A percentile compares a stretch with the other conserved stretches of the same genome.
phyloP scores from a whole-genome alignment of 2,113 vertebrate species.

The Manacus vitellinus region DNA sequence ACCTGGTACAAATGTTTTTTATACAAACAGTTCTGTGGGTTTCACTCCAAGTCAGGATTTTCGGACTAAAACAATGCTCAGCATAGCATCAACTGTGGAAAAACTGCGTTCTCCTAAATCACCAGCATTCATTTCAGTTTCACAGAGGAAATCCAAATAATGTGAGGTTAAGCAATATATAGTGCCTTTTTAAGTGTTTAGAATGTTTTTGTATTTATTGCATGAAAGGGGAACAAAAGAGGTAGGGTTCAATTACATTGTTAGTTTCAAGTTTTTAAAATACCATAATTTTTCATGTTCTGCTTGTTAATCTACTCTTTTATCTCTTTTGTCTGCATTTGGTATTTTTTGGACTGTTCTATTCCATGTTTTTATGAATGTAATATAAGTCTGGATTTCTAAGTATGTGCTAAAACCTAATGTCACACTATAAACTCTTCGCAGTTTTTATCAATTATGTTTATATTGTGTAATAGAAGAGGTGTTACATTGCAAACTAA shows the following conservation, averaged over 20 bases:
- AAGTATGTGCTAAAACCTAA: constrained; percentile 36
- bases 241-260: neutral
- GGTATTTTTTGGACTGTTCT: neutral
- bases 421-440: neutral
- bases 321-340: neutral
- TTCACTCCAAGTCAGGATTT: neutral
- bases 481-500: neutral
- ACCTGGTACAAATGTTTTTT: neutral
- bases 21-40: neutral
- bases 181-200: neutral
- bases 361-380: neutral
- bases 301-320: neutral
- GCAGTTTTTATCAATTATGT: constrained; percentile 38
- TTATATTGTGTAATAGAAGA: constrained; percentile 6
- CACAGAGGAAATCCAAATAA: neutral
- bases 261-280: neutral
- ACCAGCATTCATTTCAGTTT: neutral
- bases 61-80: neutral
- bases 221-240: neutral
- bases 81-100: neutral
- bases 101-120: neutral
- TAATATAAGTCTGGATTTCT: neutral
- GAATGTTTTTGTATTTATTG: neutral
- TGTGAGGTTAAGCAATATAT: neutral
- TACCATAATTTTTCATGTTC: neutral